Evolutionary conservation across 1,140 invertebrate species (phyloP).

Genomic region (Sitobion miscanthi): DNA sequence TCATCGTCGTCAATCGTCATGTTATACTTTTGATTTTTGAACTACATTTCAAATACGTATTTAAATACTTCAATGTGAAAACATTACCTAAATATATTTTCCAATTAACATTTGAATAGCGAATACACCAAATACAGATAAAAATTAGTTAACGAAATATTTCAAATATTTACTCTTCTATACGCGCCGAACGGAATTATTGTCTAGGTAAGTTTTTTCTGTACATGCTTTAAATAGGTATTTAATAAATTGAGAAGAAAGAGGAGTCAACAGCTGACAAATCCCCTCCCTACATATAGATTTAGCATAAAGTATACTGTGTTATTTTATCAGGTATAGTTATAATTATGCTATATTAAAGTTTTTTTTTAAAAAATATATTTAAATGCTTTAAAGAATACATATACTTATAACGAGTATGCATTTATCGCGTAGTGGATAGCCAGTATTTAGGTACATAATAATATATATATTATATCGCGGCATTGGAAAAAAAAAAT

Average conservation of each 20-base stretch:
- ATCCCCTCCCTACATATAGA: background rate
- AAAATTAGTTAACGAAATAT: background rate
- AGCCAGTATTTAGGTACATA: background rate
- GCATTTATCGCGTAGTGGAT: no score
- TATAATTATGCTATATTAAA: background rate
- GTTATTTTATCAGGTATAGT: background rate
- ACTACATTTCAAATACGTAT: background rate
- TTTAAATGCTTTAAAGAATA: no score
- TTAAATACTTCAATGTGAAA: background rate
- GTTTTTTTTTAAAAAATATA: no score
- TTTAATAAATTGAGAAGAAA: background rate
- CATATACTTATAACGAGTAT: background rate
- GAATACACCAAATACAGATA: no score
- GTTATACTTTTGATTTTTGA: background rate
- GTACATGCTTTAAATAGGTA: background rate
- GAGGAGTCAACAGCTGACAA: background rate
- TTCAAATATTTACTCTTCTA: background rate
- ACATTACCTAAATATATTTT: background rate
- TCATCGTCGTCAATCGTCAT: background rate
- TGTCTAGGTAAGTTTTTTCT: background rate
- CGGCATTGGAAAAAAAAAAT: background rate
- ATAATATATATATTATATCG: background rate
- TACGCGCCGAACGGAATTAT: background rate
- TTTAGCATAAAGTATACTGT: background rate
- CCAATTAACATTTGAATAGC: background rate